Percentiles rank a stretch among this genome's conserved stretches.
These are phyloP conservation scores for Lasius platythorax DNA, from an alignment of 2,888 invertebrate species.

Conservation along the genomic window DNA sequence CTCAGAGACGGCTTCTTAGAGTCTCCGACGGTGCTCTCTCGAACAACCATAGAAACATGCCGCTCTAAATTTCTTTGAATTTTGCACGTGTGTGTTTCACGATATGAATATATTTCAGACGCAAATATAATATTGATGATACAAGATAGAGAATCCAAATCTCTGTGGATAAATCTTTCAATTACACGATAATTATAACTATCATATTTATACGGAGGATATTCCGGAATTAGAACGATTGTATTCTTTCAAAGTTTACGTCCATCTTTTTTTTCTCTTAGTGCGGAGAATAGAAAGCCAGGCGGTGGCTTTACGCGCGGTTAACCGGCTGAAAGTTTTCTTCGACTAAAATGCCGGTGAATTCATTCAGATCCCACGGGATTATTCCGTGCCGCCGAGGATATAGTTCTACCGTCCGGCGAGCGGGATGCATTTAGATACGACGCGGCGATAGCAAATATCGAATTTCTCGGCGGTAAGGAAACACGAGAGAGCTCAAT, in stretches of 20 bases:
- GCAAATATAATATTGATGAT: neutral
- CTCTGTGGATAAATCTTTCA: neutral
- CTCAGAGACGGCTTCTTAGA: conserved; percentile 10
- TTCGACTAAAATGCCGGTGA: conserved; percentile 27
- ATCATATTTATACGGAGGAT: neutral
- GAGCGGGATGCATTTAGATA: conserved; percentile 36
- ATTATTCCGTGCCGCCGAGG: conserved; percentile 39
- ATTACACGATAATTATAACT: neutral
- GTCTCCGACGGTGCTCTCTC: conserved; percentile 12
- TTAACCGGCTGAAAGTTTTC: conserved; percentile 47
- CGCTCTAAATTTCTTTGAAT: no score
- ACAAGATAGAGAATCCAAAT: neutral
- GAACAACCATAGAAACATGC: no score
- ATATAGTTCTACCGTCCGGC: conserved; percentile 20
- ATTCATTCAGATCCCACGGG: conserved; percentile 31
- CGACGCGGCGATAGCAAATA: conserved; percentile 36
- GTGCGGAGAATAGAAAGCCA: conserved; percentile 9
- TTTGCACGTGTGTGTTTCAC: no score
- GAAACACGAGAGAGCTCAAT: neutral
- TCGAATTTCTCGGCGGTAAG: conserved; percentile 28
- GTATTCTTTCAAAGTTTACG: neutral
- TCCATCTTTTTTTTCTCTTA: neutral
- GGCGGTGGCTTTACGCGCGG: conserved; percentile 29
- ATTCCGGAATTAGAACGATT: neutral
- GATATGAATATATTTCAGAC: neutral